Percentiles rank a stretch among this genome's conserved stretches.
Evolutionary conservation across 1,140 invertebrate species (phyloP).

Genomic region (Ridgeia piscesae): DNA sequence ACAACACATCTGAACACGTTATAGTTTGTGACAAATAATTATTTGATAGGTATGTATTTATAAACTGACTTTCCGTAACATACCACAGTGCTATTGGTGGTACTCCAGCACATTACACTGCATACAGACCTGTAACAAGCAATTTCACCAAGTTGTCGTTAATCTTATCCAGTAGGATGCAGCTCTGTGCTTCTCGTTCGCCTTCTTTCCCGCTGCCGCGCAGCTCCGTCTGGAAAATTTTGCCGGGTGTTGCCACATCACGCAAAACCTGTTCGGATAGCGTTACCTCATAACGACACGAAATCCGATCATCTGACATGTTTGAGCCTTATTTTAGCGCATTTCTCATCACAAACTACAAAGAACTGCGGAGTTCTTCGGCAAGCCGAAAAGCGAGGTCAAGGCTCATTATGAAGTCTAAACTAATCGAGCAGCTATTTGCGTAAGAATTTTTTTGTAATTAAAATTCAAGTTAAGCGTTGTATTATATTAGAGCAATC

Average conservation of each 20-base stretch:
- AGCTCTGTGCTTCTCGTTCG: not conserved
- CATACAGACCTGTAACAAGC: not conserved
- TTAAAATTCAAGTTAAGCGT: not conserved
- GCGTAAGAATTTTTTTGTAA: not conserved
- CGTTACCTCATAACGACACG: not conserved
- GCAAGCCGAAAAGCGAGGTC: constrained; percentile 3
- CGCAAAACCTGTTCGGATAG: not conserved
- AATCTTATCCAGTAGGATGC: constrained; percentile 5
- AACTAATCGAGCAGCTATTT: not conserved
- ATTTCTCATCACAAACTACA: not conserved
- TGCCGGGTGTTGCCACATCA: not conserved
- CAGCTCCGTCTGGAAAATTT: not conserved
- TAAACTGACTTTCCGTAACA: not conserved
- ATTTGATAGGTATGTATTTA: not conserved
- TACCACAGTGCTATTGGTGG: not conserved
- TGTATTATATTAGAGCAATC: not conserved
- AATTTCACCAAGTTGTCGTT: constrained; percentile 5
- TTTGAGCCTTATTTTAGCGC: not conserved
- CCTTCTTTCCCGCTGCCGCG: not conserved
- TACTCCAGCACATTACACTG: not conserved
- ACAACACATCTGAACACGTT: not conserved
- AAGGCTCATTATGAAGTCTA: constrained; percentile 5
- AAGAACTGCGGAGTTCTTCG: not conserved
- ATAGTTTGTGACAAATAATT: not conserved
- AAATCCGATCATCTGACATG: not conserved